Evolutionary conservation across 2,113 vertebrate species (phyloP), one percentile per base, ranked within the genome.

Genomic region (Nicator chloris): DNA sequence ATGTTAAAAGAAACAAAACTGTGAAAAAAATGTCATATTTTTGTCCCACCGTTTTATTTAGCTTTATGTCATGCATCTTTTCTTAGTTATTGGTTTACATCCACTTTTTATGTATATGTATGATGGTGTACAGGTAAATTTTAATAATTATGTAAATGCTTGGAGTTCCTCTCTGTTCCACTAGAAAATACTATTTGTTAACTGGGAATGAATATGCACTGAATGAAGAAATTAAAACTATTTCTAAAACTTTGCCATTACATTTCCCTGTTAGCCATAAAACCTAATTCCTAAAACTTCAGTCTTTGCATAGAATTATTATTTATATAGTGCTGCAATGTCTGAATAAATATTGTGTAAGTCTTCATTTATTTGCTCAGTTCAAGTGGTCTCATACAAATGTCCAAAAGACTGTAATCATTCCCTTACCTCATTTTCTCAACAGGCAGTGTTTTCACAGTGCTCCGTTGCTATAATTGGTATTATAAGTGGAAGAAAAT

Each of bases 401-500:
- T 57, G 53, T 79, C 57, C 23, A 8, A 68, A 93, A 37, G 59
- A 70, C 39, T 86, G 13, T 33, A 88, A 19, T 66, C 33, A 59
- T 75, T 92, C 70, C 54, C 53, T 53, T 64, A 45, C n/a, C 57
- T 84, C 28, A 35, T 91, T 88, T 93, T 87, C 82, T 91, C 76
- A 92, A 40, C 47, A 68, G 35, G 23, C 77, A 79, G 15, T 73
- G 59, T 57, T 95, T 92, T 73, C 65, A 72, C 42, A 77, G n/a
- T 37, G 13, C 63, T 91, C 37, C 64, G 21, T 64, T 69, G 16
- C 54, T 83, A 8, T 59, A 95, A 88, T 85, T 86, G 81, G 19
- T 54, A 35, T 73, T 91, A 13, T 35, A 87, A 95, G 57, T 47
- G 15, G 54, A 92, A 93, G 50, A 82, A 91, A 96, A 91, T 65